These are phyloP conservation scores for Taxidea taxus DNA, from an alignment of 2,113 vertebrate genomes.

Conservation along the genomic window DNA sequence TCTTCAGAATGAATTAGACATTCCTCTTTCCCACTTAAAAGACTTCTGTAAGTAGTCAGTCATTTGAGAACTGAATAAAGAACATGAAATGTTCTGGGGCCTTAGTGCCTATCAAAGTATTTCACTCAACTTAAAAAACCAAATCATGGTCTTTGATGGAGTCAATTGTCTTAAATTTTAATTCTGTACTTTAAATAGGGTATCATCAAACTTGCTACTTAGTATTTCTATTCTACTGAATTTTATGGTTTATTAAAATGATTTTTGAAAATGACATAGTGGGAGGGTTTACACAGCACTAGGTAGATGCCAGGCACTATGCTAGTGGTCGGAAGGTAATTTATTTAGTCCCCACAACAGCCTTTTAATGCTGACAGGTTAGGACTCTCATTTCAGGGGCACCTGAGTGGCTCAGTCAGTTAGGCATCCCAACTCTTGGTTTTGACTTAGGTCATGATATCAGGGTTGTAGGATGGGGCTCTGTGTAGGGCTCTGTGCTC, in stretches of 20 bases:
- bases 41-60: not conserved
- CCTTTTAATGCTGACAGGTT: not conserved
- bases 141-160: not conserved
- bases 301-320: not conserved
- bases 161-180: not conserved
- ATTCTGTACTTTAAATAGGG: not conserved
- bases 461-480: not conserved
- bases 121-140: constrained; percentile 20
- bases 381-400: not conserved
- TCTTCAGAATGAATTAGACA: not conserved
- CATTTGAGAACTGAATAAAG: not conserved
- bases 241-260: not conserved
- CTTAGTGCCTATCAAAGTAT: not conserved
- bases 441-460: not conserved
- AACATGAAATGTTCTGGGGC: not conserved
- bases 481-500: not conserved
- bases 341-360: not conserved
- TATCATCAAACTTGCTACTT: not conserved
- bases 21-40: not conserved
- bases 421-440: not conserved
- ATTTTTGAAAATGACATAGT: constrained; percentile 9
- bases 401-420: not conserved
- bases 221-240: not conserved
- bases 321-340: not conserved
- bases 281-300: not conserved